These are phyloP conservation scores for Axea sp. DNA, from an alignment of 2,888 invertebrate genomes.

Conservation along the genomic window DNA sequence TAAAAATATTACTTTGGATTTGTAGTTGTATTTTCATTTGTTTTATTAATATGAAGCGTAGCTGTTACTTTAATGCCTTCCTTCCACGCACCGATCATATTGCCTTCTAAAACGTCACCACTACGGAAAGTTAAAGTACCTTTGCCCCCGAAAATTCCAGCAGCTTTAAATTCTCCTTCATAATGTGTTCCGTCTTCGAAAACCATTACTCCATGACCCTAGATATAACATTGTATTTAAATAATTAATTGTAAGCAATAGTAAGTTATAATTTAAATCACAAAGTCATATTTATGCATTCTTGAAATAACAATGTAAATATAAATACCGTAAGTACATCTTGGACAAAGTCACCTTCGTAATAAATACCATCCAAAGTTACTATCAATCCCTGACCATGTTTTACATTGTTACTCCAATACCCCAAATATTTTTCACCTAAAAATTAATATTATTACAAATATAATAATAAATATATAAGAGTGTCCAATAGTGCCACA, in stretches of 20 bases:
- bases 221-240: conserved; percentile 12
- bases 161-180: conserved; percentile 91
- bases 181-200: conserved; percentile 93
- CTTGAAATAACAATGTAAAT: too few species aligned
- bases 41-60: conserved; percentile 84
- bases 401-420: conserved; percentile 91
- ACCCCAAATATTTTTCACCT: conserved; percentile 94
- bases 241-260: too few species aligned
- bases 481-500: too few species aligned
- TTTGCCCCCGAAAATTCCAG: conserved; percentile 89
- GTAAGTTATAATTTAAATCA: background rate
- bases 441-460: conserved; percentile 47
- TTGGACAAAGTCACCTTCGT: conserved; percentile 91
- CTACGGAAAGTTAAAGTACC: conserved; percentile 90
- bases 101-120: conserved; percentile 87
- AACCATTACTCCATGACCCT: conserved; percentile 94
- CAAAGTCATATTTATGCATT: too few species aligned
- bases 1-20: conserved; percentile 48
- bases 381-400: conserved; percentile 92
- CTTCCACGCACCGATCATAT: conserved; percentile 87
- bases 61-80: conserved; percentile 90
- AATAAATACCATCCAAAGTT: conserved; percentile 93
- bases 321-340: conserved; percentile 86
- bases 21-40: conserved; percentile 80
- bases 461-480: too few species aligned